These are phyloP conservation scores for Pimephales promelas DNA, from an alignment of 2,113 vertebrate species.

Conservation along the genomic window DNA sequence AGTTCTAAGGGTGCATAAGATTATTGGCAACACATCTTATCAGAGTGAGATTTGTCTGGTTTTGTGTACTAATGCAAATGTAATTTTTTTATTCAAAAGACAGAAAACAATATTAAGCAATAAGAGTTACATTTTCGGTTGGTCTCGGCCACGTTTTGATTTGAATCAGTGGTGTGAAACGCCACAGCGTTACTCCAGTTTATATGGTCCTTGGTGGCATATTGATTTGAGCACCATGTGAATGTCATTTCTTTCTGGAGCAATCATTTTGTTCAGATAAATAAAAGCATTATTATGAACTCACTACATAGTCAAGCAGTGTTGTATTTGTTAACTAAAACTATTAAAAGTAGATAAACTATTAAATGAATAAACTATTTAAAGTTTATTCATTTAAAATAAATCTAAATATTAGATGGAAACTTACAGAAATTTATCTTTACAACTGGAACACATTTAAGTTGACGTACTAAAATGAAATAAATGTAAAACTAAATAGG, in stretches of 20 bases:
- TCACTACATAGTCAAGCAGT: not conserved
- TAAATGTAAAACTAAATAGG: too few species aligned
- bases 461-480: too few species aligned
- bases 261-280: not conserved
- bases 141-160: not conserved
- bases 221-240: not conserved
- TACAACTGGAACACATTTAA: too few species aligned
- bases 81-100: not conserved
- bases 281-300: constrained; percentile 28
- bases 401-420: not conserved
- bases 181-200: not conserved
- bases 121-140: not conserved
- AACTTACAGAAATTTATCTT: too few species aligned
- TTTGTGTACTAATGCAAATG: constrained; percentile 27
- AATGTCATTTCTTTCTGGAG: constrained; percentile 13
- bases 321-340: not conserved
- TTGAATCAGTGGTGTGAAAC: not conserved
- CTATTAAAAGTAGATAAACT: not conserved
- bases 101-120: constrained; percentile 21
- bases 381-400: not conserved
- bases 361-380: too few species aligned
- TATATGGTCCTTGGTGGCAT: not conserved
- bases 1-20: not conserved
- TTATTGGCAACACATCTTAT: not conserved
- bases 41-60: constrained; percentile 11